Evolutionary conservation across 2,888 invertebrate species (phyloP), one percentile per base, ranked within the genome.

Genomic region (Eudemis profundana): DNA sequence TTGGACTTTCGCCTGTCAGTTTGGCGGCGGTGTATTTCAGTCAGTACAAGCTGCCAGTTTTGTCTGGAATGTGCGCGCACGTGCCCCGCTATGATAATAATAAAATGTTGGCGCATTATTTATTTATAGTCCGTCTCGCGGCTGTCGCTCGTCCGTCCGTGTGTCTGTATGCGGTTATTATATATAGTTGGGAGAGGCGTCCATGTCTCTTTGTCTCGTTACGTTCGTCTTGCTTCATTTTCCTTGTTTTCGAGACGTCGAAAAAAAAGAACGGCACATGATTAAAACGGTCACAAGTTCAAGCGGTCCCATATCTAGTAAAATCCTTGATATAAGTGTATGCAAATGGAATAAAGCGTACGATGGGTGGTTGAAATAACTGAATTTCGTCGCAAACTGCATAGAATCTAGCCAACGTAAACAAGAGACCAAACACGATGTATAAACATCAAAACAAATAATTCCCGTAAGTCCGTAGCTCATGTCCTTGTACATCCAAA

Each of bases 51-150:
- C 69, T 69, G 72, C 69, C 70, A 70, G 71, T 70, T 64, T 64
- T 62, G 61, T 68, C 72, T 72, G 87, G 90, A 89, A 90, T 90
- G 90, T 87, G 81, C 86, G 86, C 91, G 90, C 90, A 90, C 90
- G 91, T 89, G 84, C 85, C 78, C 81, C 86, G 84, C 88, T 89
- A 78, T 79, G 89, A 92, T 90, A 90, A 92, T 90, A 91, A 91
- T 90, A 90, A 90, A 89, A 91, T 90, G 89, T 89, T 90, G 88
- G 89, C 90, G 90, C 90, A 90, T 91, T 90, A 90, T 89, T 90
- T 91, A 91, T 92, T 91, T 91, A 92, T 92, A 91, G 90, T 83
- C 79, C 81, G 86, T 86, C 87, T 87, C 85, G 89, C 90, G 90
- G 90, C 90, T 91, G 91, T 91, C 91, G 90, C 83, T 85, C 88